Percentiles rank a stretch among this genome's conserved stretches.
Evolutionary conservation across 2,888 invertebrate genomes (phyloP).

Genomic region (Phyto melanocephala): DNA sequence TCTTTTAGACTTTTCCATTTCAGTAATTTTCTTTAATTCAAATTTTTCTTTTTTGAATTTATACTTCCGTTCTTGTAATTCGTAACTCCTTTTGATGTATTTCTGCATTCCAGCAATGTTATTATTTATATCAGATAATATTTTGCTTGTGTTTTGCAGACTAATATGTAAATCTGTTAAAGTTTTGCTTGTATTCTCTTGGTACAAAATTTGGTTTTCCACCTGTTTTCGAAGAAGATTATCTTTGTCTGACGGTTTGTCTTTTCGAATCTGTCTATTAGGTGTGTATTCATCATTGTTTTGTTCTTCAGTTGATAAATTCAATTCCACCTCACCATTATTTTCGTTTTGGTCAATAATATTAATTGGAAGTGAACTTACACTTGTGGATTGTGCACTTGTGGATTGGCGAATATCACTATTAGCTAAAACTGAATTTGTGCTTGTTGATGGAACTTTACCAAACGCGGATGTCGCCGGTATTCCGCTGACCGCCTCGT

Average conservation of each 20-base stretch:
- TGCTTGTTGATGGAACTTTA: neutral
- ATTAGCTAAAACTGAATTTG: neutral
- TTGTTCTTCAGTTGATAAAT: too few relatives aligned
- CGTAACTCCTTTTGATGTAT: neutral
- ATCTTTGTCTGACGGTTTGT: neutral
- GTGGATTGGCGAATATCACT: too few relatives aligned
- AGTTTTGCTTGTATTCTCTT: neutral
- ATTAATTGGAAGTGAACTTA: too few relatives aligned
- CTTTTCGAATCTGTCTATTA: neutral
- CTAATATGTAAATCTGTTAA: conserved; percentile 7
- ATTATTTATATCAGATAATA: neutral
- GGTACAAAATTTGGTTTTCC: conserved; percentile 16
- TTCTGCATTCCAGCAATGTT: neutral
- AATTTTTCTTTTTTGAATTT: conserved; percentile 1
- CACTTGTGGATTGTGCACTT: neutral
- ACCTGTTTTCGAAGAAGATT: neutral
- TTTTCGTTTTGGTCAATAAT: too few relatives aligned
- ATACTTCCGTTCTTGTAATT: neutral
- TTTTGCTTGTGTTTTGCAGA: neutral
- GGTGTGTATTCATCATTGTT: neutral
- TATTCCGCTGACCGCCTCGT: too few relatives aligned
- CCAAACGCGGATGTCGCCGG: neutral
- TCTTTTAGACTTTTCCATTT: too few relatives aligned
- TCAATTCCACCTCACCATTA: too few relatives aligned
- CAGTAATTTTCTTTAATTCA: too few relatives aligned